These are phyloP conservation scores for Noctua fimbriata DNA, from an alignment of 2,888 invertebrate species.

Conservation along the genomic window DNA sequence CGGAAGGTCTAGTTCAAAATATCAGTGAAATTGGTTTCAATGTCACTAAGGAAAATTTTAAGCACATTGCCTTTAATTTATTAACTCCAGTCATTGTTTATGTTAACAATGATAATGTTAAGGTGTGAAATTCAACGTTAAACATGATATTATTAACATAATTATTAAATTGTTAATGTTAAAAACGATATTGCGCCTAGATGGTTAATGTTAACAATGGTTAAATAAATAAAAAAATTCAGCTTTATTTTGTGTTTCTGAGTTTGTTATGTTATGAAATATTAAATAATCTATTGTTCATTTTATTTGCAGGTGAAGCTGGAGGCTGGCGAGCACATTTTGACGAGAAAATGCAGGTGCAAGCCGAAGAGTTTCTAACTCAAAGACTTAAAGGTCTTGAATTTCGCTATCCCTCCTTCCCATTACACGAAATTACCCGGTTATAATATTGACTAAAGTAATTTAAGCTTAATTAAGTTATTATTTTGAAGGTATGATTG, in stretches of 20 bases:
- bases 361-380: conserved; percentile 83
- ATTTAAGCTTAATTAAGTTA: neutral
- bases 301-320: conserved; percentile 78
- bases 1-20: conserved; percentile 5
- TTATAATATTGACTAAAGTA: conserved; percentile 70
- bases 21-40: neutral
- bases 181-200: neutral
- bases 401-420: conserved; percentile 80
- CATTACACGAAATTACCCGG: conserved; percentile 74
- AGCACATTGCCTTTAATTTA: neutral
- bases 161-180: neutral
- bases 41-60: neutral
- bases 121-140: neutral
- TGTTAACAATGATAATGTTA: neutral
- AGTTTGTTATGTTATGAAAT: neutral
- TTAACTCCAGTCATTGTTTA: neutral
- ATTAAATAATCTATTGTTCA: conserved; percentile 1
- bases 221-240: neutral
- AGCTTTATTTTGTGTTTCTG: neutral
- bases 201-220: neutral
- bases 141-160: neutral
- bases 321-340: conserved; percentile 85
- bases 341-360: conserved; percentile 81
- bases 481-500: neutral
- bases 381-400: conserved; percentile 76